Base-by-base conservation (phyloP, 2,797 vertebrate genomes). In the Sitta carolinensis region DNA sequence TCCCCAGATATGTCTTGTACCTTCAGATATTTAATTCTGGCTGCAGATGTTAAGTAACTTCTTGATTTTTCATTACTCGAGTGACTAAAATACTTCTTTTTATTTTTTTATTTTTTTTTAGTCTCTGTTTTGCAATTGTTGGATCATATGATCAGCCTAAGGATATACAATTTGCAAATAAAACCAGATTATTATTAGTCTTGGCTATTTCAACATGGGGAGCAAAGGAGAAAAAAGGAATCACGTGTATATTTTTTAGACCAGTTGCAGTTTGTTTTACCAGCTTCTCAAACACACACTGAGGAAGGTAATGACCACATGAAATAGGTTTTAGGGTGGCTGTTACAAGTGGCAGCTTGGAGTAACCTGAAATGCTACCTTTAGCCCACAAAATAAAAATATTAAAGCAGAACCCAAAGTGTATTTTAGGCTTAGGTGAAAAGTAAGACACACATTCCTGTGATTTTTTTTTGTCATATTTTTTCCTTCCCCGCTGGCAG, bases 181-280 rank as follows among this genome's bases (percentile, higher is more conserved):
- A 97, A 95, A 97, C 72, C 72, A 90, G 95, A 96, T 97, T 98
- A 97, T 97, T 98, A 96, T 97, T 98, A 98, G 97, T 66, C 86
- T 96, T 95, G 73, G 93, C 92, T 96, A 95, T 95, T 97, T 97
- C 95, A 96, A 75, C n/a, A 77, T 4, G 20, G 45, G 58, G 58
- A 83, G 79, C 21, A 83, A 85, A 52, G 74, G 83, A 92, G 61
- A 55, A 88, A 93, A 64, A 88, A 92, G 93, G 47, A 21, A 72
- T 38, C 51, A 54, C 43, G 0, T 74, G 90, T 87, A 57, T 15
- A 10, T 95, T 96, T 74, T 96, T 80, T 84, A 81, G 51, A 86
- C 66, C 40, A 79, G 74, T 95, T 97, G 89, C 88, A 68, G 75
- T 93, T 97, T 95, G 43, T 72, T 94, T 86, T 73, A 85, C 70